Percentiles rank a stretch among this genome's conserved stretches.
Conservation (phyloP, 1,140 invertebrate species). For the Hestina assimilis region DNA sequence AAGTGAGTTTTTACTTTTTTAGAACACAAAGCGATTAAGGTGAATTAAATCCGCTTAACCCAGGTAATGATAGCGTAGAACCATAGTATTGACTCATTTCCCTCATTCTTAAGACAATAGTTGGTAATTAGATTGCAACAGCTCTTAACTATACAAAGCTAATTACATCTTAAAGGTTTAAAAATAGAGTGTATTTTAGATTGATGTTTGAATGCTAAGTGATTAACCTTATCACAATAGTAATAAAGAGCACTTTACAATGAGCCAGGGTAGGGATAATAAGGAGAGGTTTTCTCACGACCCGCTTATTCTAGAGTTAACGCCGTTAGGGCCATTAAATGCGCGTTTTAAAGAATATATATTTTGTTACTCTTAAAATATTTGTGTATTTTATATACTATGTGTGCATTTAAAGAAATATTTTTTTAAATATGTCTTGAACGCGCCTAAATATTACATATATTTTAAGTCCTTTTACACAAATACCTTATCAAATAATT, state of each 20-base stretch:
- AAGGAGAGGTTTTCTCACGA: slow-evolving; percentile 9
- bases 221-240: neutral
- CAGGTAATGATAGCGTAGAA: too few species aligned
- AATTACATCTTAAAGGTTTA: neutral
- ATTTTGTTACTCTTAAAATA: neutral
- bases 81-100: slow-evolving; percentile 9
- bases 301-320: neutral
- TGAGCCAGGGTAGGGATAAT: neutral
- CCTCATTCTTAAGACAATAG: slow-evolving; percentile 7
- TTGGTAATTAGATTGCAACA: slow-evolving; percentile 10
- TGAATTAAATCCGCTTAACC: neutral
- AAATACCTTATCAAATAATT: too few species aligned
- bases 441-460: too few species aligned
- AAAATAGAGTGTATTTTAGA: neutral
- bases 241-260: neutral
- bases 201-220: neutral
- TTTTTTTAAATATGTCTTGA: too few species aligned
- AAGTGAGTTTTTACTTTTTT: too few species aligned
- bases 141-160: neutral
- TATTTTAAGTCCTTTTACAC: too few species aligned
- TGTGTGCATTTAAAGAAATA: neutral
- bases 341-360: neutral
- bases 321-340: slow-evolving; percentile 12
- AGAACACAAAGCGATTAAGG: neutral
- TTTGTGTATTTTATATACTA: neutral